Evolutionary conservation across 2,888 invertebrate genomes (phyloP), one percentile per base, ranked within the genome.

Genomic region (Chrysolina haemoptera): DNA sequence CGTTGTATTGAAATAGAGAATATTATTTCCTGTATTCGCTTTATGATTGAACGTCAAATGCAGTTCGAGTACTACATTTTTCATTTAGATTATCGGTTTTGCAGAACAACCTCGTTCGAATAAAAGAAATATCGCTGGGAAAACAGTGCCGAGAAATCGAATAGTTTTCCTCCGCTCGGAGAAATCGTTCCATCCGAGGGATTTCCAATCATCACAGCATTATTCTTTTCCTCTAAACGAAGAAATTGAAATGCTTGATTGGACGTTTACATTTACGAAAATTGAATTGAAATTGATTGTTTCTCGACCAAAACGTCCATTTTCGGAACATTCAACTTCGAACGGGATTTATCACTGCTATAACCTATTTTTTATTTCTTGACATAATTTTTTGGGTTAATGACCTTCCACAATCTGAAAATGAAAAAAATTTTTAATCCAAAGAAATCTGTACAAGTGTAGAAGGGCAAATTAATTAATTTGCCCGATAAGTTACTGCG

Each of bases 81-180:
- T 82, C 82, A 82, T 83, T 82, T 77, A 82, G 80, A 81, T 82
- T 83, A 82, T 82, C 79, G 83, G 81, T 81, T 82, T 80, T 79
- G 80, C 81, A 82, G 79, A 80, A 80, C 79, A 80, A 79, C 76
- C 77, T 79, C 55, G 71, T 73, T 63, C 73, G 78, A 74, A 76
- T 74, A 63, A 69, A 72, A 73, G 74, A 75, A 70, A 72, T 72
- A 67, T 70, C 35, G 68, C 18, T 20, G 68, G 63, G 41, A 70
- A 72, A 16, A 18, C 16, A 50, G 18, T 16, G 8, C 1, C 50
- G 50, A n/a, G 18, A 18, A 50, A 50, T 22, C n/a, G 27, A 35
- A 59, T 59, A 59, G 22, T 27, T 59, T 22, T 59, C 27, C 46
- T 46, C 4, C 14, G 14, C 46, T 59, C 10, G 14, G 0, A 18